Evolutionary conservation across 1,140 invertebrate species (phyloP).

Genomic region (Drosophila kikkawai): DNA sequence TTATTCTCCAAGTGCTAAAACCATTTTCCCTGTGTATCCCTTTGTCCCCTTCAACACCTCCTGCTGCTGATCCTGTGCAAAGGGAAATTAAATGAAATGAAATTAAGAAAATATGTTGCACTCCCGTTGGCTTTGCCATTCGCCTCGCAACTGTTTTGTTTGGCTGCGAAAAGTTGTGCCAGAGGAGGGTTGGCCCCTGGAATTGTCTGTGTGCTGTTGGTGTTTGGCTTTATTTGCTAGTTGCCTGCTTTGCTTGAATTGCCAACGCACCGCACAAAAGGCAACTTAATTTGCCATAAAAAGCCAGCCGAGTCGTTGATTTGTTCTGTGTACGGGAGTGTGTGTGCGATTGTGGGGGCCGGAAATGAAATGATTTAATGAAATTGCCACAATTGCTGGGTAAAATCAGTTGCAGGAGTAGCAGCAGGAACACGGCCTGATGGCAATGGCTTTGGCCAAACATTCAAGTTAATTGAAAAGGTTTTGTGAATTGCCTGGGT

Average conservation of each 20-base stretch:
- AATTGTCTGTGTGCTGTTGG: constrained; percentile 60
- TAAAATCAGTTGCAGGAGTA: constrained; percentile 41
- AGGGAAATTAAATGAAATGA: constrained; percentile 67
- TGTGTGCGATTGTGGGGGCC: constrained; percentile 43
- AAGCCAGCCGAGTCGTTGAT: constrained; percentile 66
- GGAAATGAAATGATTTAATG: constrained; percentile 83
- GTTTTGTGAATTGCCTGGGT: constrained; percentile 37
- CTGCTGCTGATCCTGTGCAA: constrained; percentile 12
- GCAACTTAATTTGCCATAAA: constrained; percentile 78
- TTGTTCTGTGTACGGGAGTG: constrained; percentile 59
- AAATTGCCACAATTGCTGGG: constrained; percentile 73
- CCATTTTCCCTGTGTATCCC: not conserved
- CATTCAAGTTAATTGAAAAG: constrained; percentile 80
- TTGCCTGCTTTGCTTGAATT: constrained; percentile 40
- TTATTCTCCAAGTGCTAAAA: fast-evolving
- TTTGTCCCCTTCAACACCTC: constrained; percentile 9
- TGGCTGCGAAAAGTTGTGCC: constrained; percentile 51
- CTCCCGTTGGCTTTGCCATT: constrained; percentile 34
- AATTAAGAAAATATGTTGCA: constrained; percentile 81
- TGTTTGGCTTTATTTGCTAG: constrained; percentile 59
- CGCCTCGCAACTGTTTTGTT: constrained; percentile 26
- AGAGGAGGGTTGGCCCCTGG: constrained; percentile 30
- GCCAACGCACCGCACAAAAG: constrained; percentile 32
- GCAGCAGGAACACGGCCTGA: constrained; percentile 37
- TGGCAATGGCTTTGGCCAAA: constrained; percentile 46